Evolutionary conservation across 2,113 vertebrate genomes (phyloP).

Genomic region (Campylorhamphus procurvoides): DNA sequence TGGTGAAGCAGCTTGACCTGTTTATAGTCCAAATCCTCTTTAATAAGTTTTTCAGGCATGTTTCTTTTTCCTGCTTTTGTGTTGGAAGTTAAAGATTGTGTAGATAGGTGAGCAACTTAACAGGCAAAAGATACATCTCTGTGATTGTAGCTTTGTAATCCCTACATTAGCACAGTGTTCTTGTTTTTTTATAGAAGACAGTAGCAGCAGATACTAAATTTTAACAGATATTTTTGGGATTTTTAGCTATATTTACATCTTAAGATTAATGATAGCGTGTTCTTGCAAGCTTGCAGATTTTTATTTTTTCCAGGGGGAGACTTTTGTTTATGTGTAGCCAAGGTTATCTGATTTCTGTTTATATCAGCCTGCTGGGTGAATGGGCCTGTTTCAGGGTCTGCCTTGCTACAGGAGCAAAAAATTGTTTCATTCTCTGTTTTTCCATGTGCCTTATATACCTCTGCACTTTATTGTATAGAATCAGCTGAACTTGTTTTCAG

Average conservation of each 20-base stretch:
- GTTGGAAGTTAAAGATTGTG: neutral
- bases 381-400: neutral
- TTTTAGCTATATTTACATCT: neutral
- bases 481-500: neutral
- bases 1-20: neutral
- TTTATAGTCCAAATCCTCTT: neutral
- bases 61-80: constrained; percentile 45
- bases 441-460: neutral
- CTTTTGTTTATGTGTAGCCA: neutral
- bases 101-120: neutral
- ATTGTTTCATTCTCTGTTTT: neutral
- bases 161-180: neutral
- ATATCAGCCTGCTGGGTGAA: neutral
- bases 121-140: neutral
- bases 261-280: neutral
- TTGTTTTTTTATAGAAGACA: neutral
- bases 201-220: neutral
- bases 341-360: neutral
- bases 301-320: neutral
- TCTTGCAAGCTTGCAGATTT: neutral
- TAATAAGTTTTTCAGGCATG: constrained; percentile 28
- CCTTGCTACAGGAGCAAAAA: neutral
- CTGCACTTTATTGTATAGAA: neutral
- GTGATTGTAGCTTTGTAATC: neutral
- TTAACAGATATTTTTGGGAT: neutral